Percentiles rank a stretch among this genome's conserved stretches.
These are phyloP conservation scores for Dascillus cervinus DNA, from an alignment of 2,888 invertebrate species.

Conservation along the genomic window DNA sequence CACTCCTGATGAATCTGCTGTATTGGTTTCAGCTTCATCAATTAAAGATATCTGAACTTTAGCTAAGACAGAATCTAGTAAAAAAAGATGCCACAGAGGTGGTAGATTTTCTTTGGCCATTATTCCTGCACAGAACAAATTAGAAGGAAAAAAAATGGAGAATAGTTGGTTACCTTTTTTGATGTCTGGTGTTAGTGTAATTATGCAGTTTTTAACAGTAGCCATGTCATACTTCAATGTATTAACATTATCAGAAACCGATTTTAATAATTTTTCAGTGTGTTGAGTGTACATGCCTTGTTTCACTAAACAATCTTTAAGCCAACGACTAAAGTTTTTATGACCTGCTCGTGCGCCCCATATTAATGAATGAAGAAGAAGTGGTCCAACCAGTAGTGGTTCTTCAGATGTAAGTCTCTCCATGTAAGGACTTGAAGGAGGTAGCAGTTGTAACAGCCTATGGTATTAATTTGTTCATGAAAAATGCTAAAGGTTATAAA, in stretches of 20 bases:
- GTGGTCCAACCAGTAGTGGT: conserved; percentile 58
- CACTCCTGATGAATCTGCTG: conserved; percentile 37
- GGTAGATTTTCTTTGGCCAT: conserved; percentile 49
- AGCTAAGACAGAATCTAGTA: conserved; percentile 69
- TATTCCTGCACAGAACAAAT: conserved; percentile 24
- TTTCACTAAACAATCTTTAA: conserved; percentile 85
- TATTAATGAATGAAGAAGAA: conserved; percentile 73
- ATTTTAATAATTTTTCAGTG: conserved; percentile 63
- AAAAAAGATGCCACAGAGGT: conserved; percentile 63
- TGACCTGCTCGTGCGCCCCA: conserved; percentile 85
- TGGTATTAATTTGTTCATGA: conserved; percentile 7
- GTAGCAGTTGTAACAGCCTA: conserved; percentile 75
- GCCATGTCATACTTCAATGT: conserved; percentile 53
- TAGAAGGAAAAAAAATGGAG: too few relatives aligned
- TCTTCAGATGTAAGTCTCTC: conserved; percentile 65
- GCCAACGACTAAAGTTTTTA: conserved; percentile 79
- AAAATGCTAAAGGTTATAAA: conserved; percentile 1
- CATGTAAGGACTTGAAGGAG: conserved; percentile 84
- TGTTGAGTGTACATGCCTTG: conserved; percentile 84
- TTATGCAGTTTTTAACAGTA: conserved; percentile 55
- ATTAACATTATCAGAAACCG: conserved; percentile 64
- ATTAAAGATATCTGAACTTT: conserved; percentile 60
- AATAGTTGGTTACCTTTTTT: conserved; percentile 36
- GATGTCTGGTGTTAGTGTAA: conserved; percentile 46
- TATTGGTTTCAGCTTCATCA: conserved; percentile 40